These are phyloP conservation scores for Oeneis ivallda DNA, from an alignment of 2,888 invertebrate species.

Conservation along the genomic window DNA sequence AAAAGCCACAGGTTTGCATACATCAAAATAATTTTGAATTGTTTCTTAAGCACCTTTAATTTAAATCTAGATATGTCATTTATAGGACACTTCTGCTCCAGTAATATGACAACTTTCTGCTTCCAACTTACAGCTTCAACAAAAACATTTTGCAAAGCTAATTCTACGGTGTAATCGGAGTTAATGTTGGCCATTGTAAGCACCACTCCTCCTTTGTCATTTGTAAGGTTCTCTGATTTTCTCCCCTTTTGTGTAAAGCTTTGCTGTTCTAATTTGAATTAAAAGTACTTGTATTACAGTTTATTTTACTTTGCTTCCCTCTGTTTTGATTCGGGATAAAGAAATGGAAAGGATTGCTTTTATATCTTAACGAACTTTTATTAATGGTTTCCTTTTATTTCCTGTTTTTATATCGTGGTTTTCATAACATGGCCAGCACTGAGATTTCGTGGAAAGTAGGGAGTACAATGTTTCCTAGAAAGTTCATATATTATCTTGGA, in stretches of 20 bases:
- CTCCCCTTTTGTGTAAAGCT: conserved; percentile 52
- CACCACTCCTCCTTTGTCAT: conserved; percentile 54
- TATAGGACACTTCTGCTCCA: too few relatives aligned
- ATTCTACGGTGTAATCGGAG: conserved; percentile 65
- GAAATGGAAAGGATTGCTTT: conserved; percentile 41
- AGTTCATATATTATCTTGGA: too few relatives aligned
- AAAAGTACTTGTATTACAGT: conserved; percentile 58
- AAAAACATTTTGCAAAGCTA: conserved; percentile 59
- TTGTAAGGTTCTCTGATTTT: conserved; percentile 55
- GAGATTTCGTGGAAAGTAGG: too few relatives aligned
- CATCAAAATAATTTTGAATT: too few relatives aligned
- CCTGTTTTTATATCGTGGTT: background rate
- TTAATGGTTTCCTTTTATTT: background rate
- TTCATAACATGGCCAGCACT: too few relatives aligned
- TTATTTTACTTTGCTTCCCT: conserved; percentile 53
- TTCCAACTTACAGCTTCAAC: background rate
- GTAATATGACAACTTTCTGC: too few relatives aligned
- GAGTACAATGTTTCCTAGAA: too few relatives aligned
- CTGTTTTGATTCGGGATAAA: conserved; percentile 33
- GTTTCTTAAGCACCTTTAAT: too few relatives aligned
- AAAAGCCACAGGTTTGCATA: too few relatives aligned
- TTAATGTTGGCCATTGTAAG: conserved; percentile 56
- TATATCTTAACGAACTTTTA: conserved; percentile 25
- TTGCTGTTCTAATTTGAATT: conserved; percentile 56
- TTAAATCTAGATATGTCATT: too few relatives aligned